Evolutionary conservation across 2,113 vertebrate genomes (phyloP).

Genomic region (Panthera uncia): DNA sequence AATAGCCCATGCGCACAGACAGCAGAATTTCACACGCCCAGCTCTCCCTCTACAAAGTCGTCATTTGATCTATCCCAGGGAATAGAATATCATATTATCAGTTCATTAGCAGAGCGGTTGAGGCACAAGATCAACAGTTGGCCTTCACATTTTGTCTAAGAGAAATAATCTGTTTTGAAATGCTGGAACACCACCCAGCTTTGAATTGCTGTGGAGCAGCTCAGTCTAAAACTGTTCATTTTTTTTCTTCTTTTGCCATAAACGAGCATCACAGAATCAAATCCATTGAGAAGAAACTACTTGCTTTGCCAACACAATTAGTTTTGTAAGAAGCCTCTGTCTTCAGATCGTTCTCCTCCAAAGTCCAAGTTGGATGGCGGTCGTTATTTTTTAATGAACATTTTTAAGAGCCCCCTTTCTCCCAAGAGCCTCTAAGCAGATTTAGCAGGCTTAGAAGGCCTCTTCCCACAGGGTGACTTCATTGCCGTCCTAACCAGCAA

Average conservation of each 20-base stretch:
- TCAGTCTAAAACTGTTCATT: not conserved
- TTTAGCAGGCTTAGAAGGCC: slow-evolving; percentile 53
- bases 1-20: not conserved
- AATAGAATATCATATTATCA: not conserved
- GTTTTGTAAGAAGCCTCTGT: slow-evolving; percentile 65
- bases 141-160: not conserved
- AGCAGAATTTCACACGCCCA: not conserved
- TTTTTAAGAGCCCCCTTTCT: slow-evolving; percentile 50
- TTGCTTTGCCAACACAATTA: slow-evolving; percentile 76
- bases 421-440: slow-evolving; percentile 52
- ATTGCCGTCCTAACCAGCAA: not conserved
- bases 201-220: slow-evolving; percentile 37
- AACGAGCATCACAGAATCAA: slow-evolving; percentile 53
- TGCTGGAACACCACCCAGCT: not conserved
- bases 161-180: not conserved
- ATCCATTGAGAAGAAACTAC: slow-evolving; percentile 58
- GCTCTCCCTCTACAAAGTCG: not conserved
- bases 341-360: slow-evolving; percentile 75
- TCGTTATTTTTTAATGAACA: slow-evolving; percentile 67
- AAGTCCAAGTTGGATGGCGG: slow-evolving; percentile 67
- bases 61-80: not conserved
- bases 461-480: slow-evolving; percentile 5
- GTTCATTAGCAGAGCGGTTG: not conserved
- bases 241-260: not conserved
- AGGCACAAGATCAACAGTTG: not conserved